Base-by-base conservation (phyloP, 2,888 invertebrate species). In the Chrysomela aeneicollis region DNA sequence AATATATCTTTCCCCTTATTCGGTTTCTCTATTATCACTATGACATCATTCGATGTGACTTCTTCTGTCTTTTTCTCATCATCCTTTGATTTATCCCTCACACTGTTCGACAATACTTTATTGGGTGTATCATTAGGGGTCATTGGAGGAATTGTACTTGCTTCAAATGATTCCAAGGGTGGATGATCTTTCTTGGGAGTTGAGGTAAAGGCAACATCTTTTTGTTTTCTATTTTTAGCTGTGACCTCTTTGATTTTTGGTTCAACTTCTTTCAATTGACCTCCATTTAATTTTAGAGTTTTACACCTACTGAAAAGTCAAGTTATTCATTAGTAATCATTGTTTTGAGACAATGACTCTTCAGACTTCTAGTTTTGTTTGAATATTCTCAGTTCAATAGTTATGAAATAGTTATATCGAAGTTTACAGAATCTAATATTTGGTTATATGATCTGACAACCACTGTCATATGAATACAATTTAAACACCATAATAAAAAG, bases 181-280 rank as follows among this genome's bases (percentile, higher is more conserved):
- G 17, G 15, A 26, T 37, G 21, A 30, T 18, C 37, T 61, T 68
- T 70, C 15, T 59, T 57, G 4, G 67, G 67, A 35, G 67, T 69
- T 17, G 69, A 69, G 30, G 69, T 69, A n/a, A 62, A 18, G 1
- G 59, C 57, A 18, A 47, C 17, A 19, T 50, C 47, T 26, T 57
- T 35, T 42, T 19, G 46, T 19, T 35, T 21, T 6, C 42, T 59
- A 49, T 17, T 35, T 10, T n/a, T 1, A 9, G 19, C 6, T 21
- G 6, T n/a, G 3, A 18, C 18, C 15, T 26, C n/a, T 18, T 35
- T 50, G 18, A 32, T 22, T 21, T 21, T 19, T 18, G 19, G 18
- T 21, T 26, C 12, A 26, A 19, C 3, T 46, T 3, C 17, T 54
- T 22, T 54, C 17, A 47, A 22, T 26, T 15, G 15, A 12, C 30